phyloP scores from a whole-genome alignment of 1,140 invertebrate species.

The Tenebrio molitor region DNA sequence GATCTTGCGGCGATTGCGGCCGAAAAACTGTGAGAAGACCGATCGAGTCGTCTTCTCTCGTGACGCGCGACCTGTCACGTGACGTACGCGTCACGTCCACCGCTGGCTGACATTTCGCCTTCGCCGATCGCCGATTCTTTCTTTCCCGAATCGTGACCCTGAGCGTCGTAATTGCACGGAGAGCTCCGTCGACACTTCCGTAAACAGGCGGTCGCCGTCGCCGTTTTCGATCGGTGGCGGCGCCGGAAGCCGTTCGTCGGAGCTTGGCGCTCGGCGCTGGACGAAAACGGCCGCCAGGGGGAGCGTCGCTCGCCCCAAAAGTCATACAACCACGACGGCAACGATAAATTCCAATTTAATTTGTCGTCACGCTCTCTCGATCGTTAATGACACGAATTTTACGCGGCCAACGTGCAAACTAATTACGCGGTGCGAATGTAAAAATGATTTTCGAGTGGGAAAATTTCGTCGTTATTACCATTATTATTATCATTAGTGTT shows the following conservation, averaged over 20 bases:
- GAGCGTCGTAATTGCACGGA: too few relatives aligned
- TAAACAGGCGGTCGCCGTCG: too few relatives aligned
- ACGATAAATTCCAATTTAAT: conserved; percentile 24
- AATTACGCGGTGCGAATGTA: conserved; percentile 8
- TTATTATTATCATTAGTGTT: conserved; percentile 30
- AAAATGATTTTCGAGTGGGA: conserved; percentile 9
- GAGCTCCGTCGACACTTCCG: neutral
- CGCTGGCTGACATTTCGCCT: too few relatives aligned
- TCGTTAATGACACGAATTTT: conserved; percentile 28
- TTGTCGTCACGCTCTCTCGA: conserved; percentile 16
- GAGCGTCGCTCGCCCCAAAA: too few relatives aligned
- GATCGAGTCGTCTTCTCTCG: neutral
- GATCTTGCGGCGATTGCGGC: too few relatives aligned
- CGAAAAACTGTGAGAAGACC: neutral
- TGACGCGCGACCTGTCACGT: neutral
- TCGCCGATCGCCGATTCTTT: neutral
- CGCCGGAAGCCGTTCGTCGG: neutral
- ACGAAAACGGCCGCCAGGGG: too few relatives aligned
- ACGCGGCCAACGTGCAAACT: conserved; percentile 5
- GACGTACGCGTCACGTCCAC: too few relatives aligned
- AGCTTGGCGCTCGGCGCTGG: too few relatives aligned
- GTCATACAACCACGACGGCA: neutral
- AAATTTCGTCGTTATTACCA: conserved; percentile 23
- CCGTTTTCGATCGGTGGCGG: too few relatives aligned
- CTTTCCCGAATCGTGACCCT: conserved; percentile 10